These are phyloP conservation scores for Stictocephala bisonia DNA, from an alignment of 2,888 invertebrate species.

Conservation along the genomic window DNA sequence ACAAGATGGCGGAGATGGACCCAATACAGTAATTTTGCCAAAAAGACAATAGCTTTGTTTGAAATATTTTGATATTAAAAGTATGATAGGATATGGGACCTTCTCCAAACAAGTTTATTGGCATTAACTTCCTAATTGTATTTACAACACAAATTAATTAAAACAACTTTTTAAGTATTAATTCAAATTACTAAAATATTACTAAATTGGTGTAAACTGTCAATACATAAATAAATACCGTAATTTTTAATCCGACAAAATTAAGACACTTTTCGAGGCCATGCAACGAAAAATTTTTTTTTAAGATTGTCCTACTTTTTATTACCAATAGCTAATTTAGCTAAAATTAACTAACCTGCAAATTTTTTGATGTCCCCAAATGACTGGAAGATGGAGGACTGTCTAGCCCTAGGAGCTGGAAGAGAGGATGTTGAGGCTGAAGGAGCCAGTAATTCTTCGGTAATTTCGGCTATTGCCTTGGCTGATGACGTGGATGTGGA, in stretches of 20 bases:
- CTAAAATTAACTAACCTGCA: constrained; percentile 1
- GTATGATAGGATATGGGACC: constrained; percentile 3
- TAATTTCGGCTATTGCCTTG: constrained; percentile 4
- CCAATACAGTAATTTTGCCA: constrained; percentile 1
- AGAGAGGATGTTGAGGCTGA: constrained; percentile 6
- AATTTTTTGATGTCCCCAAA: constrained; percentile 1
- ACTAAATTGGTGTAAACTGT: constrained; percentile 1
- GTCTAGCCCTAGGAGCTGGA: constrained; percentile 2
- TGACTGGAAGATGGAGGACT: constrained; percentile 3
- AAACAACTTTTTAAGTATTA: background rate
- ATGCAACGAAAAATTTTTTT: background rate
- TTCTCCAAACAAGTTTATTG: constrained; percentile 2
- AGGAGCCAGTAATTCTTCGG: constrained; percentile 3
- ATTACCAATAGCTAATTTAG: background rate
- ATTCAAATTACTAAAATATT: constrained; percentile 6
- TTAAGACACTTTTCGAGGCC: constrained; percentile 6
- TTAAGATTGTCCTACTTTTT: constrained; percentile 6
- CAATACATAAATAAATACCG: background rate
- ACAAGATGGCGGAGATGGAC: background rate
- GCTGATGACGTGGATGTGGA: background rate
- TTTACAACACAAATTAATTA: background rate
- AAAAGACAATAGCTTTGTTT: constrained; percentile 4
- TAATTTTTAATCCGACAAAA: background rate
- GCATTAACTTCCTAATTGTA: background rate
- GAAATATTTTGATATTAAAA: background rate